phyloP scores from a whole-genome alignment of 2,113 vertebrate genomes.

The Pseudorhombus dupliciocellatus region DNA sequence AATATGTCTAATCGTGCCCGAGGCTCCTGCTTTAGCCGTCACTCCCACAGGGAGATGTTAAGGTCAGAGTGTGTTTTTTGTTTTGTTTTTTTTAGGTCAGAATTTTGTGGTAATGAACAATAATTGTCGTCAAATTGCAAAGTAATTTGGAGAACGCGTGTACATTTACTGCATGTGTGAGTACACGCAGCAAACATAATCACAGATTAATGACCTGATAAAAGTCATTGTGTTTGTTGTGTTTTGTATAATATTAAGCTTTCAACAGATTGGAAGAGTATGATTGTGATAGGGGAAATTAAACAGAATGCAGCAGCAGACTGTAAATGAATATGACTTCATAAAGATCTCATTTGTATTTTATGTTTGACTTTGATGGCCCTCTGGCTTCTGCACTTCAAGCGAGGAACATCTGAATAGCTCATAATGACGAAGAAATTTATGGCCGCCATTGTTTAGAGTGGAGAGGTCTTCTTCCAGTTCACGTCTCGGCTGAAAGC shows the following conservation, averaged over 20 bases:
- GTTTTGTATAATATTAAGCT: conserved; percentile 37
- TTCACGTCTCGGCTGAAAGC: conserved; percentile 4
- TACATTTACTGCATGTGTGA: conserved; percentile 7
- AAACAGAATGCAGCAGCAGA: conserved; percentile 56
- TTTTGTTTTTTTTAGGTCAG: conserved; percentile 18
- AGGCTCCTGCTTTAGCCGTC: conserved; percentile 40
- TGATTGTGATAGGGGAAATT: conserved; percentile 53
- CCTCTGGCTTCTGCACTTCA: conserved; percentile 55
- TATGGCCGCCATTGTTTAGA: conserved; percentile 50
- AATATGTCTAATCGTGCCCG: conserved; percentile 41
- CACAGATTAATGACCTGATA: conserved; percentile 46
- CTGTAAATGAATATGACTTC: conserved; percentile 64
- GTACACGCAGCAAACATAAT: conserved; percentile 21
- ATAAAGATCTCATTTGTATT: conserved; percentile 71
- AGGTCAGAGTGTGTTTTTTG: conserved; percentile 13
- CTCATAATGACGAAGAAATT: conserved; percentile 60
- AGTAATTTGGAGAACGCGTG: conserved; percentile 10
- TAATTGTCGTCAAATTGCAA: background rate
- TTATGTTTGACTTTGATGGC: conserved; percentile 66
- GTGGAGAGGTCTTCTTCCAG: conserved; percentile 34
- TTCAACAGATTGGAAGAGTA: conserved; percentile 39
- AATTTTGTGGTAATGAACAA: conserved; percentile 30
- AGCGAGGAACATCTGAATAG: conserved; percentile 48
- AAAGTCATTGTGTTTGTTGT: conserved; percentile 38
- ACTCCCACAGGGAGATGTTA: conserved; percentile 45